These are phyloP conservation scores for Ibidorhyncha struthersii DNA, from an alignment of 2,113 vertebrate genomes.

Conservation along the genomic window DNA sequence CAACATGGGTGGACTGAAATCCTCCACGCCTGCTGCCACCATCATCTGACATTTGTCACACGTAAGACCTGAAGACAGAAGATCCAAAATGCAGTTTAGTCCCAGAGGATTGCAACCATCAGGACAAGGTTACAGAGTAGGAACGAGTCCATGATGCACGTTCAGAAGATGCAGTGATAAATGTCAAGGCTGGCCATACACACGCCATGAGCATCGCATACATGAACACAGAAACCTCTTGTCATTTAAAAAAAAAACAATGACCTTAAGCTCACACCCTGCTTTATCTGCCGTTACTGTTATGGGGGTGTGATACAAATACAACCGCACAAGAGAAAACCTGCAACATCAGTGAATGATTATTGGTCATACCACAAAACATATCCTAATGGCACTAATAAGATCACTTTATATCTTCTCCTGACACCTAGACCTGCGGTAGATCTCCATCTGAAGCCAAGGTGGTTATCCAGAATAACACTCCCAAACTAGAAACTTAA, in stretches of 20 bases:
- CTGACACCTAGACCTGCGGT: not conserved
- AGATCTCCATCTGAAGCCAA: not conserved
- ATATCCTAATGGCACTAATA: not conserved
- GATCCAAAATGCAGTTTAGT: not conserved
- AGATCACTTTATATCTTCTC: not conserved
- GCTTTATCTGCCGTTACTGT: not conserved
- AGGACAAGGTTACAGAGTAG: not conserved
- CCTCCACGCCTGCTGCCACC: not conserved
- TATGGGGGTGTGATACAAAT: not conserved
- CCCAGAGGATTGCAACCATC: not conserved
- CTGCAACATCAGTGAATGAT: not conserved
- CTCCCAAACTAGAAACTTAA: not conserved
- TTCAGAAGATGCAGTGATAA: not conserved
- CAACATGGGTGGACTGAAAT: not conserved
- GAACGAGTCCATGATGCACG: accelerated
- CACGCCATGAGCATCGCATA: not conserved
- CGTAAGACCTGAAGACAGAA: not conserved
- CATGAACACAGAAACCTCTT: not conserved
- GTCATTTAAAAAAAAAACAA: not conserved
- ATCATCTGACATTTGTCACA: not conserved
- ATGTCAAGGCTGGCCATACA: not conserved
- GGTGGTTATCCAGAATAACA: not conserved
- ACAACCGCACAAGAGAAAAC: not conserved
- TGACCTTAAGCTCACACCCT: not conserved
- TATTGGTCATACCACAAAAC: not conserved